phyloP scores from a whole-genome alignment of 2,888 invertebrate species.

The Mycalesis mineus region DNA sequence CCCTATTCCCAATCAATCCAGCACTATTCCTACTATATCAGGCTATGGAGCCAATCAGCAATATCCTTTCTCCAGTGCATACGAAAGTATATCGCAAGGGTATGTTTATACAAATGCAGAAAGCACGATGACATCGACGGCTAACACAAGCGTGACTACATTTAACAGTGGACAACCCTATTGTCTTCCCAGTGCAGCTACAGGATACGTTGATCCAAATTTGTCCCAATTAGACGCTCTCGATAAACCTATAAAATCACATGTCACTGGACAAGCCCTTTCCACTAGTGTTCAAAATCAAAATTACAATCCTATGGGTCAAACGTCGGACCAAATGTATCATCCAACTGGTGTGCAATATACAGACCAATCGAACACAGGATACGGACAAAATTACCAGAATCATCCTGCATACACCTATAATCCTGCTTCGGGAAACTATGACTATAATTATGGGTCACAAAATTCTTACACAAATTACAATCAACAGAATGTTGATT shows the following conservation, averaged over 20 bases:
- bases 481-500: constrained; percentile 42
- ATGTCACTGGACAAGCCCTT: constrained; percentile 63
- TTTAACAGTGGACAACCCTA: constrained; percentile 39
- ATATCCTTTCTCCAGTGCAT: constrained; percentile 43
- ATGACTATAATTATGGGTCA: constrained; percentile 81
- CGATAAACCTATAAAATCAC: constrained; percentile 68
- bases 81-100: constrained; percentile 46
- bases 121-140: constrained; percentile 39
- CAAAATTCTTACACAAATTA: constrained; percentile 61
- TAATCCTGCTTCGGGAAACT: constrained; percentile 74
- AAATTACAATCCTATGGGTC: constrained; percentile 33
- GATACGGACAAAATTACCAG: constrained; percentile 55
- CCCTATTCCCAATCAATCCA: constrained; percentile 15
- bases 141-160: constrained; percentile 38
- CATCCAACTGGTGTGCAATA: constrained; percentile 38
- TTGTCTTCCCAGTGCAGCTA: constrained; percentile 27
- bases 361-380: constrained; percentile 36
- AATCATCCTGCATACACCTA: constrained; percentile 81
- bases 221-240: constrained; percentile 53
- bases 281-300: constrained; percentile 34
- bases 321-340: constrained; percentile 39
- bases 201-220: constrained; percentile 33
- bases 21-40: constrained; percentile 11
- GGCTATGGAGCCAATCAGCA: constrained; percentile 41
- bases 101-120: constrained; percentile 53